Evolutionary conservation across 2,797 vertebrate genomes (phyloP).

Genomic region (Periophthalmus magnuspinnatus): DNA sequence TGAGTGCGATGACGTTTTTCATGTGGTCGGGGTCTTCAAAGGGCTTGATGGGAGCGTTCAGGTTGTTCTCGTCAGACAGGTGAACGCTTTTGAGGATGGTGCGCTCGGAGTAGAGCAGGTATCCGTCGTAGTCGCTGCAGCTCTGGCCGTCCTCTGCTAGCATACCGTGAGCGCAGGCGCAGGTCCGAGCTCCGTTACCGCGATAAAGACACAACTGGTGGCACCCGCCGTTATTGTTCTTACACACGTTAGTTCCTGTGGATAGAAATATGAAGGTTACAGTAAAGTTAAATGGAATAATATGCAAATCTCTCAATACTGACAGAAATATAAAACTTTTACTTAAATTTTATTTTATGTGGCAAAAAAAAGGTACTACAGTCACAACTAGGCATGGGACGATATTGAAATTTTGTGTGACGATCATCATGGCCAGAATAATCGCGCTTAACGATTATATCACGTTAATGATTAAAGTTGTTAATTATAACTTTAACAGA

Average conservation of each 20-base stretch:
- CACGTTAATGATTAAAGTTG: too few relatives aligned
- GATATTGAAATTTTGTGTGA: too few relatives aligned
- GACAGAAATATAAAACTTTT: too few relatives aligned
- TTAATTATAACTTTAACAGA: too few relatives aligned
- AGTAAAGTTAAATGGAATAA: not conserved
- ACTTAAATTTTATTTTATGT: too few relatives aligned
- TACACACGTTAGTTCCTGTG: conserved; percentile 92
- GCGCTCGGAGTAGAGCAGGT: conserved; percentile 94
- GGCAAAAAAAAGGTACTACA: too few relatives aligned
- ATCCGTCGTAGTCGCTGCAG: conserved; percentile 94
- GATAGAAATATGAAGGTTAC: not conserved
- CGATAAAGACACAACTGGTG: conserved; percentile 94
- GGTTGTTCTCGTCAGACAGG: conserved; percentile 94
- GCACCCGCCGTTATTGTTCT: conserved; percentile 88
- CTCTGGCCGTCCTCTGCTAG: conserved; percentile 85
- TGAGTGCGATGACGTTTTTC: conserved; percentile 96
- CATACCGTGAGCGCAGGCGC: conserved; percentile 95
- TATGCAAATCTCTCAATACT: not conserved
- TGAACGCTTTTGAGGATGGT: conserved; percentile 98
- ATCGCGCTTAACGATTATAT: too few relatives aligned
- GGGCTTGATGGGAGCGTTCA: conserved; percentile 93
- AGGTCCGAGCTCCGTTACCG: conserved; percentile 80
- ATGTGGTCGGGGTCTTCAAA: conserved; percentile 96
- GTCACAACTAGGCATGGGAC: too few relatives aligned
- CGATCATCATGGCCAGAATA: too few relatives aligned